A percentile compares a stretch with the other conserved stretches of the same genome.
Conservation (phyloP, 2,797 vertebrate genomes). For the Malacoraja senta region DNA sequence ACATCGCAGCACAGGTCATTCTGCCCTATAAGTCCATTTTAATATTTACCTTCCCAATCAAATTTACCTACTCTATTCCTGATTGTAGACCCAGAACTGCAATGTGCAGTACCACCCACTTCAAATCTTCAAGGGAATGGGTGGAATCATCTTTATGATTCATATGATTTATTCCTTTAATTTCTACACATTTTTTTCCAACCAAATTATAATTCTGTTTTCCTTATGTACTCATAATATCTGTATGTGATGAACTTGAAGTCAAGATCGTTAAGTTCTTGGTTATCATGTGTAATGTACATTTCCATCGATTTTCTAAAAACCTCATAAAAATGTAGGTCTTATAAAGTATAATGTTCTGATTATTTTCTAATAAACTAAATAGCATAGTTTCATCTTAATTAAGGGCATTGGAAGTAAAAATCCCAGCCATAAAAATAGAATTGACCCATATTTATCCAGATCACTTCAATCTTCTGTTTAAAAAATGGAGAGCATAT, state of each 20-base stretch:
- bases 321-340: too few relatives aligned
- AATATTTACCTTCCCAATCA: background rate
- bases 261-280: background rate
- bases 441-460: background rate
- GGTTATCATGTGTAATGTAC: background rate
- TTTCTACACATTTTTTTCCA: background rate
- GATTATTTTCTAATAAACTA: background rate
- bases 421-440: background rate
- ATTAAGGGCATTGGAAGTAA: background rate
- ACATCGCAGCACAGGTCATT: background rate
- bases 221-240: background rate
- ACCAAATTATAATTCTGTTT: background rate
- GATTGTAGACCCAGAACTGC: background rate
- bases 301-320: background rate
- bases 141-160: too few relatives aligned
- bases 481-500: background rate
- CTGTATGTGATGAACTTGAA: background rate
- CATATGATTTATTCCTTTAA: background rate
- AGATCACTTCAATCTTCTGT: background rate
- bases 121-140: background rate
- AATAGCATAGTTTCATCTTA: background rate
- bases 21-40: background rate
- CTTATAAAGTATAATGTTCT: background rate
- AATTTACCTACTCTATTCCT: background rate
- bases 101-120: background rate